These are phyloP conservation scores for Papilio gigon DNA, from an alignment of 2,888 invertebrate species.

Conservation along the genomic window DNA sequence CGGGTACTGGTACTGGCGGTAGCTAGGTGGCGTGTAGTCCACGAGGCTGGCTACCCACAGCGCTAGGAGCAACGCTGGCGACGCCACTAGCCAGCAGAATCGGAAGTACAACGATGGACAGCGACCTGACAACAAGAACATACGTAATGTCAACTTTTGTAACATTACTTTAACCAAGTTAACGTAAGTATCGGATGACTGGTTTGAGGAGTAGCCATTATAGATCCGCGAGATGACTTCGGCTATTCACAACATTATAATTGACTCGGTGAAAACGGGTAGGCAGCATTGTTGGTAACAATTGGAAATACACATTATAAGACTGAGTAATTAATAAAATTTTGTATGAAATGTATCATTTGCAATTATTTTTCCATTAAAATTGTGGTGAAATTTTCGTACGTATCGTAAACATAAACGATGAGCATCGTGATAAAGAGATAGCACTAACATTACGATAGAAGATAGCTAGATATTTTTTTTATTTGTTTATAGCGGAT, in stretches of 20 bases:
- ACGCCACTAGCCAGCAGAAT: slow-evolving; percentile 91
- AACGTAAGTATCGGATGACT: not conserved
- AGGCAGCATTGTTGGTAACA: no score
- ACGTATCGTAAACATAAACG: not conserved
- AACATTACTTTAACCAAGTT: not conserved
- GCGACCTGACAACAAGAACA: slow-evolving; percentile 62
- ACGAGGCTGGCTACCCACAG: slow-evolving; percentile 94
- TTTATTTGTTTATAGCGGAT: slow-evolving; percentile 28
- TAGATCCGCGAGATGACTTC: no score
- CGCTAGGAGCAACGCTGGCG: slow-evolving; percentile 90
- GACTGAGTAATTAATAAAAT: no score
- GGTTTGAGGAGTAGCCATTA: no score
- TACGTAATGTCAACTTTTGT: not conserved
- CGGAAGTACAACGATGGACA: slow-evolving; percentile 91
- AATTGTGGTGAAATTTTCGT: not conserved
- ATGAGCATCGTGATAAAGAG: slow-evolving; percentile 18
- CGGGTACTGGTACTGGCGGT: slow-evolving; percentile 92
- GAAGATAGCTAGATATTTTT: slow-evolving; percentile 30
- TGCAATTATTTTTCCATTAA: not conserved
- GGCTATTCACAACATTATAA: no score
- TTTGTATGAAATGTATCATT: not conserved
- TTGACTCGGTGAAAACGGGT: no score
- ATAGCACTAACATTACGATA: slow-evolving; percentile 24
- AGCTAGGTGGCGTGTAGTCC: slow-evolving; percentile 92
- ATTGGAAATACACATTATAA: not conserved